Conservation (phyloP, 2,113 vertebrate genomes). For the Epinephelus moara region DNA sequence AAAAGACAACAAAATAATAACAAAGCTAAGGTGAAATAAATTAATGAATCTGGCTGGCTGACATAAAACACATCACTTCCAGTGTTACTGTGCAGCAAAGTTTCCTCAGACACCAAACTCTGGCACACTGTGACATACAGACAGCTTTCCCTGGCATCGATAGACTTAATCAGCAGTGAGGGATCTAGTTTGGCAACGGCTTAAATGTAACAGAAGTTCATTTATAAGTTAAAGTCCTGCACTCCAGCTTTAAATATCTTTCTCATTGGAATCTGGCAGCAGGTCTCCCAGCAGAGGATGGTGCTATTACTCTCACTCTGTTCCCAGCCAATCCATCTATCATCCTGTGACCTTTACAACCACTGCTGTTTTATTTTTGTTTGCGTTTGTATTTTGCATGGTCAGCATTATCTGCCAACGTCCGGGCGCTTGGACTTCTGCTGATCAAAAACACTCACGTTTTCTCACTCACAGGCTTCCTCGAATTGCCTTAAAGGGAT, state of each 20-base stretch:
- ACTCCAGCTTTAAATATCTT: not conserved
- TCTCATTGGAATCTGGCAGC: constrained; percentile 8
- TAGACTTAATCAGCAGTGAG: too few species aligned
- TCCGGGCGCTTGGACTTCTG: not conserved
- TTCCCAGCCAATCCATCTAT: constrained; percentile 30
- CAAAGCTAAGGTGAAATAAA: too few species aligned
- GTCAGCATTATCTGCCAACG: constrained; percentile 37
- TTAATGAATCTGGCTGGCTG: too few species aligned
- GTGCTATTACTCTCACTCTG: constrained; percentile 21
- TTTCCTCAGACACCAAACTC: too few species aligned
- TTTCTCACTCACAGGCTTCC: not conserved
- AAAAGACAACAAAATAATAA: too few species aligned
- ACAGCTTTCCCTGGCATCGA: too few species aligned
- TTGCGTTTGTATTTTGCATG: constrained; percentile 25
- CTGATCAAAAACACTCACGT: not conserved
- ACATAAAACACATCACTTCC: too few species aligned
- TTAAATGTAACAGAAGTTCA: too few species aligned
- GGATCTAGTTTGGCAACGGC: too few species aligned
- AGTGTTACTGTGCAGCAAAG: too few species aligned
- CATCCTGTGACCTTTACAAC: constrained; percentile 39
- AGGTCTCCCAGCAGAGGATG: not conserved
- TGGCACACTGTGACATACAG: too few species aligned
- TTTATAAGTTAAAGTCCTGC: too few species aligned
- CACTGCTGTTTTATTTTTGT: constrained; percentile 30
- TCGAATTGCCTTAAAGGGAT: not conserved